A percentile compares a stretch with the other conserved stretches of the same genome.
phyloP scores from a whole-genome alignment of 2,797 vertebrate species.

The Zalophus californianus region DNA sequence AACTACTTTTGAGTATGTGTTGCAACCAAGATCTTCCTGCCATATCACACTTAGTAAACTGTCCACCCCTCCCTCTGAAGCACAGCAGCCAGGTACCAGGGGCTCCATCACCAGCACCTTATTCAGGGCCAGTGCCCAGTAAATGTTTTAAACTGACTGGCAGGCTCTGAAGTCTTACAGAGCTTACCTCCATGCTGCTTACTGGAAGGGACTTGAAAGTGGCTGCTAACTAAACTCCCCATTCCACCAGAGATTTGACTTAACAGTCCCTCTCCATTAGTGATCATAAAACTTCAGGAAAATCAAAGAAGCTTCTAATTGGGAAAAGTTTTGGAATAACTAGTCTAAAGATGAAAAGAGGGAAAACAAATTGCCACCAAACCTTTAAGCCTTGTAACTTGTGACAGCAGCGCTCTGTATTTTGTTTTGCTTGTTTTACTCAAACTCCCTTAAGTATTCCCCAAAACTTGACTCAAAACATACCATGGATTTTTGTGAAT shows the following conservation, averaged over 20 bases:
- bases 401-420: not conserved
- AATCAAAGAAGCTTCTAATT: slow-evolving; percentile 32
- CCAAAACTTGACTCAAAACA: not conserved
- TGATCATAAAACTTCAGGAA: slow-evolving; percentile 39
- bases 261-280: not conserved
- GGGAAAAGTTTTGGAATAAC: slow-evolving; percentile 17
- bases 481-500: not conserved
- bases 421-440: slow-evolving; percentile 34
- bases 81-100: not conserved
- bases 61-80: not conserved
- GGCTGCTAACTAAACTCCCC: not conserved
- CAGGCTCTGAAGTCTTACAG: not conserved
- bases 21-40: not conserved
- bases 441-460: slow-evolving; percentile 30
- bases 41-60: not conserved
- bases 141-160: not conserved
- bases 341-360: not conserved
- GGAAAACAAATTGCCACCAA: not conserved
- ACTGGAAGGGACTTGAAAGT: not conserved
- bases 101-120: not conserved
- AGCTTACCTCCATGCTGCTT: not conserved
- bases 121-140: not conserved
- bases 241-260: not conserved
- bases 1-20: slow-evolving; percentile 1
- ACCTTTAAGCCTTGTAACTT: not conserved